phyloP scores from a whole-genome alignment of 2,797 vertebrate genomes.

The Masticophis lateralis region DNA sequence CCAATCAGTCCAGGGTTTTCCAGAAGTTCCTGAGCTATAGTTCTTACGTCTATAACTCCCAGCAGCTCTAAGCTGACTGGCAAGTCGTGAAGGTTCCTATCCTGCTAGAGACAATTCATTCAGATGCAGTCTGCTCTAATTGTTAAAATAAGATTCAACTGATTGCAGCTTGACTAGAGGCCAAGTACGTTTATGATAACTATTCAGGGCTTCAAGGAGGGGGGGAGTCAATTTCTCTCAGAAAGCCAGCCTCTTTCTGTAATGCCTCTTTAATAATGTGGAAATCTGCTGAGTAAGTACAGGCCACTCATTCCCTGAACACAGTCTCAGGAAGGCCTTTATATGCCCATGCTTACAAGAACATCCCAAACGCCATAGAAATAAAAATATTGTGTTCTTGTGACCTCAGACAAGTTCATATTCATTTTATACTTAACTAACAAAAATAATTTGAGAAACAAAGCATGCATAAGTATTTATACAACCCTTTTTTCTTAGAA shows the following conservation, averaged over 20 bases:
- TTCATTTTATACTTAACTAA: not conserved
- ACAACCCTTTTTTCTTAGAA: not conserved
- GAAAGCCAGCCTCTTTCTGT: not conserved
- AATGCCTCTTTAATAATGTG: slow-evolving; percentile 3
- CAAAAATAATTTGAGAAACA: not conserved
- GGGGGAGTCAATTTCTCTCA: not conserved
- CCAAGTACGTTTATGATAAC: not conserved
- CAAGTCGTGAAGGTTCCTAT: not conserved
- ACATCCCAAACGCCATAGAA: not conserved
- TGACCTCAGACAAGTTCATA: not conserved
- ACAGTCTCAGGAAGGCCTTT: not conserved
- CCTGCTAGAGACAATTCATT: not conserved
- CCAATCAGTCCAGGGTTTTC: not conserved
- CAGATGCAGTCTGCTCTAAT: not conserved
- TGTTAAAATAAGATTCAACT: not conserved
- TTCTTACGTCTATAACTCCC: not conserved
- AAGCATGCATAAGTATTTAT: not conserved
- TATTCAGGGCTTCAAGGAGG: not conserved
- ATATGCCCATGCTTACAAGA: not conserved
- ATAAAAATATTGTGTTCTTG: slow-evolving; percentile 13
- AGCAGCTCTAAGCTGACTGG: not conserved
- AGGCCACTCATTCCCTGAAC: rapidly evolving
- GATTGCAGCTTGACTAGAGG: not conserved
- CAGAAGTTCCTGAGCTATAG: not conserved
- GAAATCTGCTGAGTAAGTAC: not conserved